phyloP scores from a whole-genome alignment of 2,888 invertebrate species.

The Conops quadrifasciatus region DNA sequence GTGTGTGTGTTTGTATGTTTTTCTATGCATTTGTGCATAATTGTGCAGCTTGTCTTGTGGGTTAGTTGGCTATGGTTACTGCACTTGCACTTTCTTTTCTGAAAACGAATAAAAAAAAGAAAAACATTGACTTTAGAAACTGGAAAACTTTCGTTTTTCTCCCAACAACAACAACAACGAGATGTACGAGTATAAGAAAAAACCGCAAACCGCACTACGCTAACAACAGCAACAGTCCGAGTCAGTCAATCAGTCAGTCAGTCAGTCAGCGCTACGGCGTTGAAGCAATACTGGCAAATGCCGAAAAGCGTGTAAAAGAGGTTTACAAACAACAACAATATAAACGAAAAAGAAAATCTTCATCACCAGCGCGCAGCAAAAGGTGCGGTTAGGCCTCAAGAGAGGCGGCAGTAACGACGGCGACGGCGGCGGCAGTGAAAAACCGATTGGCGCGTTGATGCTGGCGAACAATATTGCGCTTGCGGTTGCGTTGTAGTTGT shows the following conservation, averaged over 20 bases:
- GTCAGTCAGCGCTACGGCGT: conserved; percentile 10
- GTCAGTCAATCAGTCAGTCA: background rate
- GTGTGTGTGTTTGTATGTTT: background rate
- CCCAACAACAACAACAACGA: conserved; percentile 44
- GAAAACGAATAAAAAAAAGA: conserved; percentile 7
- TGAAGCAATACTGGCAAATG: conserved; percentile 26
- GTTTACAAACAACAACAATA: conserved; percentile 47
- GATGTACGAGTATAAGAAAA: conserved; percentile 15
- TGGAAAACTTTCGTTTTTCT: conserved; percentile 64
- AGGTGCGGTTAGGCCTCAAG: background rate
- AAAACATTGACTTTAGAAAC: conserved; percentile 55
- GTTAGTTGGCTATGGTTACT: conserved; percentile 49
- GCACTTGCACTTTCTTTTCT: conserved; percentile 64
- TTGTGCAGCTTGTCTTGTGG: conserved; percentile 44
- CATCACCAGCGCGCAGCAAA: conserved; percentile 13
- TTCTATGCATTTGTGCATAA: conserved; percentile 33
- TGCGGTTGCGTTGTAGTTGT: background rate
- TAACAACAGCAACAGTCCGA: conserved; percentile 35
- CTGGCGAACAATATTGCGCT: conserved; percentile 24
- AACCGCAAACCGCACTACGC: conserved; percentile 36
- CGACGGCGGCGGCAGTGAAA: background rate
- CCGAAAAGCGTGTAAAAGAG: conserved; percentile 26
- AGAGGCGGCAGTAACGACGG: conserved; percentile 12
- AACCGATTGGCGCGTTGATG: conserved; percentile 17
- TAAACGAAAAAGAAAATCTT: conserved; percentile 28